These are phyloP conservation scores for Melinaea marsaeus DNA, from an alignment of 2,888 invertebrate genomes.

Conservation along the genomic window DNA sequence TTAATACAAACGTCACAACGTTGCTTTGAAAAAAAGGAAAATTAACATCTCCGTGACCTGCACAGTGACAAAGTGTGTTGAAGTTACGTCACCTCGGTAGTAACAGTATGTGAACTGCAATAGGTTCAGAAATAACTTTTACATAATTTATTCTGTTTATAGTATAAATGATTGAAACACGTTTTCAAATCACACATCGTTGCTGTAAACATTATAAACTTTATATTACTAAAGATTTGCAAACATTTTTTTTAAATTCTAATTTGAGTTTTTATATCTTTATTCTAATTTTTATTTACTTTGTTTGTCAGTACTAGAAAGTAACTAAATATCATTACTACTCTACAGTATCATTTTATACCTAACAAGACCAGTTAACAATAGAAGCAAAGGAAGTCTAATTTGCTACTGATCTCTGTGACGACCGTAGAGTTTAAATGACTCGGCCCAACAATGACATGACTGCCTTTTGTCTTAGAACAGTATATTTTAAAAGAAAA, in stretches of 20 bases:
- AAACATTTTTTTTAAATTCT: no score
- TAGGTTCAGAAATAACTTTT: no score
- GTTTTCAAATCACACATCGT: no score
- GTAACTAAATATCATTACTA: no score
- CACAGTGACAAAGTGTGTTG: neutral
- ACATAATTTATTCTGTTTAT: no score
- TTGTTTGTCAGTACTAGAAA: no score
- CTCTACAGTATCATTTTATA: conserved; percentile 17
- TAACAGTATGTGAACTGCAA: no score
- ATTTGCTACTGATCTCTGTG: conserved; percentile 74
- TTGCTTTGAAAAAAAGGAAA: conserved; percentile 15
- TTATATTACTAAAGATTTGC: no score
- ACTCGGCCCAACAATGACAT: conserved; percentile 75
- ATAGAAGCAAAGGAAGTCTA: conserved; percentile 72
- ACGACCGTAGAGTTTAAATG: conserved; percentile 73
- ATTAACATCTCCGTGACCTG: neutral
- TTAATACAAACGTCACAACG: conserved; percentile 15
- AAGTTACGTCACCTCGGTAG: neutral
- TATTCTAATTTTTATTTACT: no score
- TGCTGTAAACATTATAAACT: no score
- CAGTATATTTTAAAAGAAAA: conserved; percentile 73
- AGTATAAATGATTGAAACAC: no score
- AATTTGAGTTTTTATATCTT: no score
- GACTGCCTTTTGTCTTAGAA: conserved; percentile 71
- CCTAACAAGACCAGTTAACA: conserved; percentile 64